phyloP scores from a whole-genome alignment of 2,888 invertebrate species.

The Epiperipatus broadwayi region DNA sequence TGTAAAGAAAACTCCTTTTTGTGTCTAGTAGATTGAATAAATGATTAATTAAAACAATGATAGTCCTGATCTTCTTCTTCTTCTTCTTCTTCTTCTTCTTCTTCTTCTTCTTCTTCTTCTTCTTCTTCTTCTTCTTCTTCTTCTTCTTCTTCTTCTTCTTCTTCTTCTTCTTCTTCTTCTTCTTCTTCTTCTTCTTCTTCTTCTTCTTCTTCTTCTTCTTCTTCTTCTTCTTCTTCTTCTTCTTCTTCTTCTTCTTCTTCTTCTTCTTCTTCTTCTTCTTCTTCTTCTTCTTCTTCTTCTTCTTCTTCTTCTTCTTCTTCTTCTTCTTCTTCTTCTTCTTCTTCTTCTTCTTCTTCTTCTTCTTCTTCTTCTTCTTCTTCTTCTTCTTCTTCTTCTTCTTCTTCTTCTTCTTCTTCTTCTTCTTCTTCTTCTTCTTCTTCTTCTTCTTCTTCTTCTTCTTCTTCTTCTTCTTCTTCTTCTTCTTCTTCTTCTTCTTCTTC shows the following conservation, averaged over 20 bases:
- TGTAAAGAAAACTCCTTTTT: too few relatives aligned
- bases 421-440: constrained; percentile 3
- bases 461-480: constrained; percentile 5
- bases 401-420: constrained; percentile 5
- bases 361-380: constrained; percentile 3
- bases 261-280: constrained; percentile 1
- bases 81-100: constrained; percentile 1
- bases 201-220: constrained; percentile 1
- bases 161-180: constrained; percentile 5
- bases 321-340: constrained; percentile 1
- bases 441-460: constrained; percentile 1
- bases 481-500: constrained; percentile 3
- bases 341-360: constrained; percentile 5
- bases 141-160: constrained; percentile 1
- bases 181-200: constrained; percentile 3
- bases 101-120: constrained; percentile 5
- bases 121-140: constrained; percentile 3
- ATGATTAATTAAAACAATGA: too few relatives aligned
- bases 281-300: constrained; percentile 5
- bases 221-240: constrained; percentile 5
- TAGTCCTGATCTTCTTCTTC: constrained; percentile 1
- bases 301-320: constrained; percentile 3
- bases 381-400: constrained; percentile 1
- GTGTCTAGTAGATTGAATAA: too few relatives aligned
- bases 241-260: constrained; percentile 3